Conservation (phyloP, 2,888 invertebrate genomes). For the Drosophila limbata region DNA sequence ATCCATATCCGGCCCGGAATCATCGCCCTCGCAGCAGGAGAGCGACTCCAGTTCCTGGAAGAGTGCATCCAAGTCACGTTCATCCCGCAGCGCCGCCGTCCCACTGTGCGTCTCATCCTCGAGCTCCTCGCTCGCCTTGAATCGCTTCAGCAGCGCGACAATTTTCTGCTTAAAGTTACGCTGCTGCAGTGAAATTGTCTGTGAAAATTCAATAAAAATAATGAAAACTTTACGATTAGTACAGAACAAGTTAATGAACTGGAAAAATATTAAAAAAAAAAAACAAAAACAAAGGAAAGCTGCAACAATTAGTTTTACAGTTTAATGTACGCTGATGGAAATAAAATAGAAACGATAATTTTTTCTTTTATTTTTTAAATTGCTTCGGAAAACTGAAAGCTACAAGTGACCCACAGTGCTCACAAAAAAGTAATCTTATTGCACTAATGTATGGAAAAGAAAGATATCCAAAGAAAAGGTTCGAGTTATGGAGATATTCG, state of each 20-base stretch:
- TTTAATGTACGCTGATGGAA: too few species aligned
- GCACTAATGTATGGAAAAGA: too few species aligned
- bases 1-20: constrained; percentile 97
- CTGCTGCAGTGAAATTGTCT: constrained; percentile 88
- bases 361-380: too few species aligned
- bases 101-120: constrained; percentile 89
- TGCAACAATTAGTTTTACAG: too few species aligned
- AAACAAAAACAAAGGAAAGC: too few species aligned
- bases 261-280: not conserved
- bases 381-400: too few species aligned
- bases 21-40: constrained; percentile 92
- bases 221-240: not conserved
- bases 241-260: not conserved
- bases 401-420: too few species aligned
- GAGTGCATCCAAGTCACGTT: constrained; percentile 96
- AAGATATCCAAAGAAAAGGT: too few species aligned
- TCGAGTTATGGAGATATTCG: too few species aligned
- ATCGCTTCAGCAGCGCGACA: constrained; percentile 96
- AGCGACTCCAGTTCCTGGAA: constrained; percentile 98
- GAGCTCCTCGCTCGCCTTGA: constrained; percentile 96
- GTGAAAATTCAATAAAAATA: constrained; percentile 9
- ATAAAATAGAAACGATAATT: too few species aligned
- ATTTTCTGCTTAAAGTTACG: constrained; percentile 99
- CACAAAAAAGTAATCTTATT: too few species aligned
- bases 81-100: constrained; percentile 89